Evolutionary conservation across 2,888 invertebrate genomes (phyloP).

Genomic region (Cerastis leucographa): DNA sequence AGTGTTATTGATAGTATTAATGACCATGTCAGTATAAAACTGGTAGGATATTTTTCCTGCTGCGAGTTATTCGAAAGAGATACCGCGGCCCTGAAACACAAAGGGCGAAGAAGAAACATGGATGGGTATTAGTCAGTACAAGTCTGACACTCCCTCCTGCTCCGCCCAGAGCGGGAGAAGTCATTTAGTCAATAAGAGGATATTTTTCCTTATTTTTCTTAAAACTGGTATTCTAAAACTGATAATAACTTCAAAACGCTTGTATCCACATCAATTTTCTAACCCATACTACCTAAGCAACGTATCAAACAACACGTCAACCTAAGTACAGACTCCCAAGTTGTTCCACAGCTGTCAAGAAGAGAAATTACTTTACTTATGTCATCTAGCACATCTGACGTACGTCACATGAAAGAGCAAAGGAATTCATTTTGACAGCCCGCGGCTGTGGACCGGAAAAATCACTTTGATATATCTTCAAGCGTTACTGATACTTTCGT

Average conservation of each 20-base stretch:
- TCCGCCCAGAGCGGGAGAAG: no score
- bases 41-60: no score
- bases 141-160: no score
- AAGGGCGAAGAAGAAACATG: no score
- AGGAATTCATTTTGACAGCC: constrained; percentile 54
- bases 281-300: background rate
- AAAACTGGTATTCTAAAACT: background rate
- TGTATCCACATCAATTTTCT: constrained; percentile 8
- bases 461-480: constrained; percentile 43
- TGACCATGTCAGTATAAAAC: no score
- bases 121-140: no score
- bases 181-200: no score
- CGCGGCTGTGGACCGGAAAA: constrained; percentile 6
- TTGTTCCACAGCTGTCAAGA: constrained; percentile 27
- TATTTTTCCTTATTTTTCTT: no score
- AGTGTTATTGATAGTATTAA: no score
- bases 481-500: constrained; percentile 5
- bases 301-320: constrained; percentile 21
- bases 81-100: no score
- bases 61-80: no score
- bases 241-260: background rate
- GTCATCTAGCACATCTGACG: constrained; percentile 23
- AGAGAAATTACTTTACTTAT: constrained; percentile 46
- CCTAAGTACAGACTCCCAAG: background rate
- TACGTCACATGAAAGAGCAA: constrained; percentile 30